Base-by-base conservation (phyloP, 2,113 vertebrate genomes). In the Baryphthengus martii region DNA sequence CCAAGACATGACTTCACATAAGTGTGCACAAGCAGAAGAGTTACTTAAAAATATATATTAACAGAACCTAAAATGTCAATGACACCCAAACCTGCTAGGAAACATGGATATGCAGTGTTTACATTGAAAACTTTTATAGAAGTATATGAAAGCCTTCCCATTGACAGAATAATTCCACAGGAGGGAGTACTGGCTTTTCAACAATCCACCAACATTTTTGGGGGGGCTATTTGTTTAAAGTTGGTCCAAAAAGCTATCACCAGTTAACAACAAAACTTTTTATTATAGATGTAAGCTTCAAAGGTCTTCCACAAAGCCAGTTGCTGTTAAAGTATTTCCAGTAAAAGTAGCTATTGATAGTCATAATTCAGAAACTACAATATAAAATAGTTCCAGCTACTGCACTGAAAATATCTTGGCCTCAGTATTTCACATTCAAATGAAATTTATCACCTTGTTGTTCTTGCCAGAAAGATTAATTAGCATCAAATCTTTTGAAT, bases 401-500 rank as follows among this genome's bases (percentile, higher is more conserved):
- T 85, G 35, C 65, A 88, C 47, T 90, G 95, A 93, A 96, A 94
- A 81, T 75, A 13, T 75, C 76, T 83, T 61, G 62, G 50, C 68
- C 68, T 89, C 61, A 44, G 31, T 91, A 79, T 93, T 94, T 92
- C 70, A 85, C 35, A 52, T 79, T 71, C 70, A 89, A 81, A 97
- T 93, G 16, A 93, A 75, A 94, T 67, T 86, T 44, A 94, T 96
- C 85, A 93, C 93, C 90, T 71, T 39, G 61, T 96, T 94, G 44
- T 87, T 88, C 70, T 76, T 96, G 72, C 70, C 84, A 94, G 85
- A 95, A 94, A 71, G 75, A 80, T 52, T 89, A 96, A 97, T 94
- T 97, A 85, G 87, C 97, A 88, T 96, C 80, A 96, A 95, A 96
- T 91, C 70, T 81, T 94, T 92, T 94, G 4, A 97, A 89, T 89